phyloP scores from a whole-genome alignment of 30 jellyfish, hydroid and myxozoan species.

The Aurelia aurita region DNA sequence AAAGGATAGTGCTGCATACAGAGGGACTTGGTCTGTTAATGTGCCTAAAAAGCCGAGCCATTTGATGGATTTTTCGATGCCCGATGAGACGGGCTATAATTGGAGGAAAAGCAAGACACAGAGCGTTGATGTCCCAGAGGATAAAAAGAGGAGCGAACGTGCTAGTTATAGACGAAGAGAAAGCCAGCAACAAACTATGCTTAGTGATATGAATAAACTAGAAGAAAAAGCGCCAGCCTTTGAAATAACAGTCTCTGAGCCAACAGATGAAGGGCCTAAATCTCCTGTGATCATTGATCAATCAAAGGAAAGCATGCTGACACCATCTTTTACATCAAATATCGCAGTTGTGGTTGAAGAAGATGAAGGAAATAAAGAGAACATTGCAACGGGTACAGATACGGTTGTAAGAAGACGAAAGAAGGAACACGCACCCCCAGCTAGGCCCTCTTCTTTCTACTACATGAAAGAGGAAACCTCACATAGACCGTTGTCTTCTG shows the following conservation, averaged over 20 bases:
- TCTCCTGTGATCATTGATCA: background rate
- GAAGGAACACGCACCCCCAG: constrained; percentile 62
- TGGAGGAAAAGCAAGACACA: background rate
- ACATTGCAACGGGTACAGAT: constrained; percentile 4
- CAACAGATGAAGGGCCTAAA: constrained; percentile 11
- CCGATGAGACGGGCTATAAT: constrained; percentile 40
- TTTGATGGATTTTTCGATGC: constrained; percentile 55
- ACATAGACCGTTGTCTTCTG: background rate
- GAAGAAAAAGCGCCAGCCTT: constrained; percentile 13
- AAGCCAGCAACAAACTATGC: constrained; percentile 36
- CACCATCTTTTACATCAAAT: background rate
- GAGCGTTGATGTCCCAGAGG: constrained; percentile 3
- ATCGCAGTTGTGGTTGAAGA: constrained; percentile 10
- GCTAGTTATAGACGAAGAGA: constrained; percentile 62
- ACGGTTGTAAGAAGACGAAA: constrained; percentile 66
- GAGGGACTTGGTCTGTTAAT: constrained; percentile 67
- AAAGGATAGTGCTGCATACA: constrained; percentile 36
- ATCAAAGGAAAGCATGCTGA: background rate
- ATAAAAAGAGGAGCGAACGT: constrained; percentile 7
- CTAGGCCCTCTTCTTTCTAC: constrained; percentile 63
- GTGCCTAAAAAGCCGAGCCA: constrained; percentile 67
- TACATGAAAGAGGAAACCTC: background rate
- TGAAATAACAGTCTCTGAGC: constrained; percentile 41
- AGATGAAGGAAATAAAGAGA: background rate
- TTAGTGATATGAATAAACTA: background rate